Percentiles rank a stretch among this genome's conserved stretches.
These are phyloP conservation scores for Coracopsis vasa DNA, from an alignment of 2,113 vertebrate genomes.

Conservation along the genomic window DNA sequence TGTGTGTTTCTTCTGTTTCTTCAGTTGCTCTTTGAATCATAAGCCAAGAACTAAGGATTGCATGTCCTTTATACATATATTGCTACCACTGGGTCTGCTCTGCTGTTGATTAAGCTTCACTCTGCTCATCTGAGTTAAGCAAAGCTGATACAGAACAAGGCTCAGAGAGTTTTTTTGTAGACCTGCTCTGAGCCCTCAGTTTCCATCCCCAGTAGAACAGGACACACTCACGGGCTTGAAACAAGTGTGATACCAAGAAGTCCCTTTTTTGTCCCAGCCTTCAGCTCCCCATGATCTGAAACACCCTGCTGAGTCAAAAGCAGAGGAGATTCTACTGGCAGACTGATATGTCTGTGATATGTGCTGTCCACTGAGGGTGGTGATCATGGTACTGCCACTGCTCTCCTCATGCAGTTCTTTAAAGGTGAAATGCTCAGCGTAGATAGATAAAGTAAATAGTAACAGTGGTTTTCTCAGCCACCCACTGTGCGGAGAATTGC, in stretches of 20 bases:
- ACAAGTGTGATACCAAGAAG: background rate
- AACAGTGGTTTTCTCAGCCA: background rate
- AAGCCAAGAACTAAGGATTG: background rate
- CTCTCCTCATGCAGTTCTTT: background rate
- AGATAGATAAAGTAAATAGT: background rate
- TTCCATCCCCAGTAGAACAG: background rate
- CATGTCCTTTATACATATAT: background rate
- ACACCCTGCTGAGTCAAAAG: background rate
- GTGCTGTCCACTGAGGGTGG: fast-evolving
- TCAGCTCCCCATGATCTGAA: background rate
- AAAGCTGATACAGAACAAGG: background rate
- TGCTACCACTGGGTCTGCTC: background rate
- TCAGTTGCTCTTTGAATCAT: background rate
- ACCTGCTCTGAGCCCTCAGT: background rate
- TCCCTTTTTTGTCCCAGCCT: background rate
- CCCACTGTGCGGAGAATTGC: background rate
- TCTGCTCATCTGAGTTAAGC: background rate
- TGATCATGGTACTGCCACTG: background rate
- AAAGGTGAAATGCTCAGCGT: background rate
- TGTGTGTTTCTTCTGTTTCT: background rate
- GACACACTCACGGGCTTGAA: fast-evolving
- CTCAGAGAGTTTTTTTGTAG: background rate
- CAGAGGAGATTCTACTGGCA: background rate
- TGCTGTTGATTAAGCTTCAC: background rate
- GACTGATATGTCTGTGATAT: background rate